Conservation (phyloP, 2,113 vertebrate genomes). For the Callionymus lyra region DNA sequence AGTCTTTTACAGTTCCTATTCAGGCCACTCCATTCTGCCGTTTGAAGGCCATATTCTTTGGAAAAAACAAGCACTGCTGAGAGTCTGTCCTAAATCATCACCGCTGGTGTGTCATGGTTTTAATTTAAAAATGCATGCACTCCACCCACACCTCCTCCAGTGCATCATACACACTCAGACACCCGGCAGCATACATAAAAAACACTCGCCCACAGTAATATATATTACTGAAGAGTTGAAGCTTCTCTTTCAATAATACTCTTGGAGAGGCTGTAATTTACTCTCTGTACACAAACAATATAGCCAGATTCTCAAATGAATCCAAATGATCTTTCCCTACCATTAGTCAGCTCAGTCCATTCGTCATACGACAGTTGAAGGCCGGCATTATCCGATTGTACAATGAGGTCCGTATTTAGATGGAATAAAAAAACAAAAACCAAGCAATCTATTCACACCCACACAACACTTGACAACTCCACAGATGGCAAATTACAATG, state of each 20-base stretch:
- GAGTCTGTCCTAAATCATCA: constrained; percentile 43
- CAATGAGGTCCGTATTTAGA: constrained; percentile 40
- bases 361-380: constrained; percentile 52
- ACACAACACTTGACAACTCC: constrained; percentile 10
- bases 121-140: constrained; percentile 57
- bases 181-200: constrained; percentile 10
- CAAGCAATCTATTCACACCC: constrained; percentile 1
- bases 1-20: constrained; percentile 11
- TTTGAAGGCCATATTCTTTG: constrained; percentile 39
- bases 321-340: constrained; percentile 41
- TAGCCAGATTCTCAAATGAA: constrained; percentile 47
- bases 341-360: constrained; percentile 25
- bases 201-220: constrained; percentile 4
- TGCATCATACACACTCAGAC: constrained; percentile 4
- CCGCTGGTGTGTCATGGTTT: constrained; percentile 52
- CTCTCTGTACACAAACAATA: constrained; percentile 39
- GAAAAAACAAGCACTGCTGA: constrained; percentile 26
- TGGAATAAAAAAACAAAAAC: constrained; percentile 12
- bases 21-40: constrained; percentile 22
- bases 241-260: constrained; percentile 47
- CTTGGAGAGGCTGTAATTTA: constrained; percentile 41
- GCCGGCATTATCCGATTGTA: constrained; percentile 38
- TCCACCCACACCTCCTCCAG: constrained; percentile 40
- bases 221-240: constrained; percentile 35
- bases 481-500: constrained; percentile 4